Base-by-base conservation (phyloP, 2,113 vertebrate species). In the Coryphaenoides rupestris region DNA sequence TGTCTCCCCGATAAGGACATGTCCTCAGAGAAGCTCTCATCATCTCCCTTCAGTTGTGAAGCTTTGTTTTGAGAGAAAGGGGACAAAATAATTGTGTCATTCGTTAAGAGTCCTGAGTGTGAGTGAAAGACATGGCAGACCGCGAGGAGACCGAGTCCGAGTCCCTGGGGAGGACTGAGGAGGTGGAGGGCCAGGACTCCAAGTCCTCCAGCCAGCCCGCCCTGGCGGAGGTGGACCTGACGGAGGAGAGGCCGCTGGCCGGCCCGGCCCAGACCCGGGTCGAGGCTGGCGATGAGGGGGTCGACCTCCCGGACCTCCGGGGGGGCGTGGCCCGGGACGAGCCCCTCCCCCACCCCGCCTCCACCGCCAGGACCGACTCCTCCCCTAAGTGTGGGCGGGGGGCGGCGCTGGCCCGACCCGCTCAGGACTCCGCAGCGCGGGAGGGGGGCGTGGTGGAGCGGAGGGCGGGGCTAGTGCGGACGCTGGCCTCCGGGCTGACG, bases 201-300 rank as follows among this genome's bases (percentile, higher is more conserved):
- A 88, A 91, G 81, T 93, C 89, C 0, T 87, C 86, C 76, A 95
- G 92, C 86, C 85, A 93, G 53, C 92, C 93, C 0, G 65, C 74
- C 16, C 81, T 94, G 58, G 91, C 81, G 58, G 91, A 90, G 46
- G 77, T 73, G 0, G 71, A 16, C 3, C 82, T 74, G 13, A 80
- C 77, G 4, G 74, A 76, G 75, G 84, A 88, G 26, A 79, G 76
- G 7, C 22, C 75, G 9, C 67, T 86, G 59, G 58, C 81, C 3
- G 50, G 78, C 46, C 86, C 87, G 1, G 75, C 50, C 12, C 75
- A 64, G 49, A 77, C 85, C 13, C 61, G 77, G 26, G 69, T 77
- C 1, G 76, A 62, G 17, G 85, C 87, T 67, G 79, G 68, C 53
- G 69, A 75, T 1, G 83, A 87, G 19, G 81, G 78, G 57, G 73